Evolutionary conservation across 2,888 invertebrate species (phyloP).

Genomic region (Thera obeliscata): DNA sequence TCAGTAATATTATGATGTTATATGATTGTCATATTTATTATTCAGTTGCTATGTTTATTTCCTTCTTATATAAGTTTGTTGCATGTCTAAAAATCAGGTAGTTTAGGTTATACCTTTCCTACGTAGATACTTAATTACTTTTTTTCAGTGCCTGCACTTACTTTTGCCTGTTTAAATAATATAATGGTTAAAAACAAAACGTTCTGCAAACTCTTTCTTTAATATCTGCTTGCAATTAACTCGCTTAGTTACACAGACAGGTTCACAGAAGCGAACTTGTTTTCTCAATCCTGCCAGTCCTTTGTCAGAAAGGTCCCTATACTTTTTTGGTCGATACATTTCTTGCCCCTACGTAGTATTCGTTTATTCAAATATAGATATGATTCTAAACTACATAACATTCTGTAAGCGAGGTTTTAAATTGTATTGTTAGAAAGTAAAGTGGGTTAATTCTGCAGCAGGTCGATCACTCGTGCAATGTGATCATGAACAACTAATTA

Average conservation of each 20-base stretch:
- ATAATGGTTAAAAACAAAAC: not conserved
- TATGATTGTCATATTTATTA: no score
- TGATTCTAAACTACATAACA: no score
- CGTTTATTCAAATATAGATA: no score
- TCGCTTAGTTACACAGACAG: constrained; percentile 26
- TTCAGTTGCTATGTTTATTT: no score
- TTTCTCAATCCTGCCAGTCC: constrained; percentile 46
- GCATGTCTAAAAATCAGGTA: no score
- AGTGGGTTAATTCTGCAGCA: constrained; percentile 60
- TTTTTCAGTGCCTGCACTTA: no score
- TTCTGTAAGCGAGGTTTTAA: no score
- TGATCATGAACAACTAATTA: constrained; percentile 55
- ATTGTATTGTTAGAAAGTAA: constrained; percentile 22
- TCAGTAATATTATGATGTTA: no score
- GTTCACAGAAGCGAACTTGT: constrained; percentile 44
- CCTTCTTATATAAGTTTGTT: no score
- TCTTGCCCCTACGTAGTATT: no score
- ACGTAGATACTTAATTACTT: no score
- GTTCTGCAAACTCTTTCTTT: not conserved
- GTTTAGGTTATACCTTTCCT: no score
- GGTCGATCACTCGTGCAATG: constrained; percentile 57
- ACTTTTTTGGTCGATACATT: constrained; percentile 11
- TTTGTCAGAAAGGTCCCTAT: constrained; percentile 42
- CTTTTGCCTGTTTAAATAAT: not conserved
- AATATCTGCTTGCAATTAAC: not conserved